Percentiles rank a stretch among this genome's conserved stretches.
Evolutionary conservation across 2,113 vertebrate species (phyloP).

Genomic region (Carlito syrichta): DNA sequence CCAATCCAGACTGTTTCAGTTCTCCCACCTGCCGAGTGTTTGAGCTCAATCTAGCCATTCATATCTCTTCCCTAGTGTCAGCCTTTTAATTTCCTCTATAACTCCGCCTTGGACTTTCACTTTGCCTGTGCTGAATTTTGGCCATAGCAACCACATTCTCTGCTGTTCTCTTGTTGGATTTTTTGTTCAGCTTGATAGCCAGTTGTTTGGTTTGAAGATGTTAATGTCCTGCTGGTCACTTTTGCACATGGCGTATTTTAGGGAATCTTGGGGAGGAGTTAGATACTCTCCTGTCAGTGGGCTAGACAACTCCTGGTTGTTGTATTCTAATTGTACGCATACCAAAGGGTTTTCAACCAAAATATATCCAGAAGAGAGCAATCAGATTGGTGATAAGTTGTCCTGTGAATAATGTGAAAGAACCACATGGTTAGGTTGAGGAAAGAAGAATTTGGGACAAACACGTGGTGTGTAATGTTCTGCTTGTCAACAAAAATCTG

Average conservation of each 20-base stretch:
- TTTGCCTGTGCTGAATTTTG: background rate
- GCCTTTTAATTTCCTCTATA: background rate
- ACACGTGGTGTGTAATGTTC: background rate
- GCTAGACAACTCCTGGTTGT: background rate
- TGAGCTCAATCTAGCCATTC: background rate
- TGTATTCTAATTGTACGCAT: background rate
- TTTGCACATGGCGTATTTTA: background rate
- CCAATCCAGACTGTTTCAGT: background rate
- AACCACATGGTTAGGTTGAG: background rate
- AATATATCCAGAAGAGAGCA: background rate
- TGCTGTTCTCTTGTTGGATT: background rate
- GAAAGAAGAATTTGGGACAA: background rate
- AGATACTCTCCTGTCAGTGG: background rate
- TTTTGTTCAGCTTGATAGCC: background rate
- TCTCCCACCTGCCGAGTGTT: background rate
- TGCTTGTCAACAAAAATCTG: too few relatives aligned
- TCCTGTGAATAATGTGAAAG: background rate
- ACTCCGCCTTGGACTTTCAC: background rate
- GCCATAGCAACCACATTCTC: background rate
- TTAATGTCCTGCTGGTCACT: conserved; percentile 13
- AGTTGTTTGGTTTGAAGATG: background rate
- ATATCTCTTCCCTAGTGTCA: background rate
- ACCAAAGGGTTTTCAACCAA: background rate
- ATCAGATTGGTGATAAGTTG: background rate
- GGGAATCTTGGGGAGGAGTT: background rate